Evolutionary conservation across 2,113 vertebrate species (phyloP), one percentile per base, ranked within the genome.

Genomic region (Sarotherodon lohbergeri): DNA sequence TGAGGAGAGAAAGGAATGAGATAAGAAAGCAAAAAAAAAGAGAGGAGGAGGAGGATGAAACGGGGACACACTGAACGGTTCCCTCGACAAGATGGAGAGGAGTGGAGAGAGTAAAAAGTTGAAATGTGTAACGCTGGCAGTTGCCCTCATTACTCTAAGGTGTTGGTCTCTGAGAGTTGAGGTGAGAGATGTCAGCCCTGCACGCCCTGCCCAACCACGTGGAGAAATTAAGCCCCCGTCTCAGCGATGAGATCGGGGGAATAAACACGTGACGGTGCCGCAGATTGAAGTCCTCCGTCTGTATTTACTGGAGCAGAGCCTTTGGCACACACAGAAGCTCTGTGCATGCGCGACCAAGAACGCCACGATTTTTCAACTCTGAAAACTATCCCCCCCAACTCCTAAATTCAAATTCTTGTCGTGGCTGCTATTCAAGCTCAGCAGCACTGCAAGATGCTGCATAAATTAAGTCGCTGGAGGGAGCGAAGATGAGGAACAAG

Each of bases 401-500:
- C 84, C 66, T 14, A 76, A 93, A 93, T 94, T 95, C 71, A 89
- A 90, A 94, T 95, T 93, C 94, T 41, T 86, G 90, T 91, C 91
- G 50, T 61, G 85, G 90, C 90, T 79, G 61, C 88, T 92, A 83
- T 92, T 94, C 90, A 88, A 86, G 87, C 93, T 94, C 83, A 86
- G 92, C 55, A 50, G 90, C 92, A 89, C 92, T 84, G 94, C 94
- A 95, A 95, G 92, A 92, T 95, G 91, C 90, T 90, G 94, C 93
- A 96, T 96, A 95, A 95, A 96, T 96, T 94, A 96, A 95, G 89
- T 84, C 17, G 48, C 88, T 88, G 87, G 89, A 90, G 85, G 86
- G 59, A 87, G 79, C 4, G 19, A 68, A 85, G 88, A 90, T 11
- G 50, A 79, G 84, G 88, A 90, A 78, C 29, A 24, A 85, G 82